Percentiles rank a stretch among this genome's conserved stretches.
phyloP scores from a whole-genome alignment of 2,113 vertebrate species.

The Hydrolagus affinis region DNA sequence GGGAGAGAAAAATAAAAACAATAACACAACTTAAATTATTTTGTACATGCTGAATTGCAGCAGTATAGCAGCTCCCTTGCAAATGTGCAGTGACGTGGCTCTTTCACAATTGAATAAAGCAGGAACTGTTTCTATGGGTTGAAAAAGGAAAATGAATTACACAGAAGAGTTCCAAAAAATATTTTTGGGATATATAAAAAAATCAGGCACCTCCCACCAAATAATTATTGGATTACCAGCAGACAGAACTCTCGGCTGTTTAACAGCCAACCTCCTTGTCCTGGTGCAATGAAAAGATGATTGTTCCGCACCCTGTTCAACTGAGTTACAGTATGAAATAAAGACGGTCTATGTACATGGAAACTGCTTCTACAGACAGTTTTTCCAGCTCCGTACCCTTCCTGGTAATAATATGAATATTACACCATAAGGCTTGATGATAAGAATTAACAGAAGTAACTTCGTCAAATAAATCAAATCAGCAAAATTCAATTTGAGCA shows the following conservation, averaged over 20 bases:
- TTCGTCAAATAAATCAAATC: not conserved
- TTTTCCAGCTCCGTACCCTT: not conserved
- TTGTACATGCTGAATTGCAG: not conserved
- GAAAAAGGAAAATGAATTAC: not conserved
- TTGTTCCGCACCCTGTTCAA: not conserved
- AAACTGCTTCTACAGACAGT: not conserved
- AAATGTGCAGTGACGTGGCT: not conserved
- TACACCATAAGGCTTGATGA: not conserved
- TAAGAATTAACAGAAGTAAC: not conserved
- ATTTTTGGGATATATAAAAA: not conserved
- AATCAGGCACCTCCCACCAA: no score
- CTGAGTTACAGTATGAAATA: not conserved
- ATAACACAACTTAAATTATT: not conserved
- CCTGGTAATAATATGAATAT: not conserved
- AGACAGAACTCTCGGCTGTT: not conserved
- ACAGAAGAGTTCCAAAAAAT: not conserved
- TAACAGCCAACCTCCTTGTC: not conserved
- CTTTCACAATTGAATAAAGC: not conserved
- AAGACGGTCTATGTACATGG: not conserved
- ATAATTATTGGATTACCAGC: constrained; percentile 2
- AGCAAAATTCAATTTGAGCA: not conserved
- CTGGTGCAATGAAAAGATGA: constrained; percentile 12
- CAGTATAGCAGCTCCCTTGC: not conserved
- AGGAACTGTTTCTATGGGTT: not conserved
- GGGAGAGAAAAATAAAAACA: not conserved